Percentiles rank a stretch among this genome's conserved stretches.
phyloP scores from a whole-genome alignment of 2,113 vertebrate species.

The Hemibagrus wyckioides region DNA sequence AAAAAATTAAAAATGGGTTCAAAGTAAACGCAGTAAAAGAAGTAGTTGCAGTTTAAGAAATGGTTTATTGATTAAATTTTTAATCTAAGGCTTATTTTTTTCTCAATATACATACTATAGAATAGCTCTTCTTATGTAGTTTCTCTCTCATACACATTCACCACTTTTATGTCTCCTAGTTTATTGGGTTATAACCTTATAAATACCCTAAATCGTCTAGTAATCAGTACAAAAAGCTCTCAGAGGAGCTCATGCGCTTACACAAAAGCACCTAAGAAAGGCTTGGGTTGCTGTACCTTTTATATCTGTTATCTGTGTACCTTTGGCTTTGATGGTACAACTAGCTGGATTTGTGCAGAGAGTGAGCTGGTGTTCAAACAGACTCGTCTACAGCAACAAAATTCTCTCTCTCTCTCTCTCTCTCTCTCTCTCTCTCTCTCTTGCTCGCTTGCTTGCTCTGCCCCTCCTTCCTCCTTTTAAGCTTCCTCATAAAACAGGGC shows the following conservation, averaged over 20 bases:
- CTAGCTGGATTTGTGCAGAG: slow-evolving; percentile 17
- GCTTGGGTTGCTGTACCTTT: slow-evolving; percentile 8
- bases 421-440: slow-evolving; percentile 14
- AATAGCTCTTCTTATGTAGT: not conserved
- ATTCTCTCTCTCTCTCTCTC: slow-evolving; percentile 12
- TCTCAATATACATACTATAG: not conserved
- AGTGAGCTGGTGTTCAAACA: slow-evolving; percentile 19
- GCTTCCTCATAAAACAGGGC: slow-evolving; percentile 74
- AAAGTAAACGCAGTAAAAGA: not conserved
- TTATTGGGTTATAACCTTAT: slow-evolving; percentile 27
- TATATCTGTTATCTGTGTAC: slow-evolving; percentile 25
- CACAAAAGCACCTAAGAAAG: not conserved
- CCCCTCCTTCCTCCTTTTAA: slow-evolving; percentile 58
- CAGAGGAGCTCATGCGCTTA: slow-evolving; percentile 6
- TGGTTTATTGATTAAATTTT: not conserved
- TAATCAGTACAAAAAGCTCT: slow-evolving; percentile 9
- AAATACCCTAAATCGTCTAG: slow-evolving; percentile 17
- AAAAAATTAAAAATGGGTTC: not conserved
- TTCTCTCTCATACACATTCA: not conserved
- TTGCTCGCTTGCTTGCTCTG: slow-evolving; percentile 5
- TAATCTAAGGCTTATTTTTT: not conserved
- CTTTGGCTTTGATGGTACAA: slow-evolving; percentile 33
- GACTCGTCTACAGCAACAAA: slow-evolving; percentile 32
- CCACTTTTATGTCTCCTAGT: not conserved
- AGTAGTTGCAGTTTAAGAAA: not conserved